Evolutionary conservation across 2,113 vertebrate genomes (phyloP), one percentile per base, ranked within the genome.

Genomic region (Spea bombifrons): DNA sequence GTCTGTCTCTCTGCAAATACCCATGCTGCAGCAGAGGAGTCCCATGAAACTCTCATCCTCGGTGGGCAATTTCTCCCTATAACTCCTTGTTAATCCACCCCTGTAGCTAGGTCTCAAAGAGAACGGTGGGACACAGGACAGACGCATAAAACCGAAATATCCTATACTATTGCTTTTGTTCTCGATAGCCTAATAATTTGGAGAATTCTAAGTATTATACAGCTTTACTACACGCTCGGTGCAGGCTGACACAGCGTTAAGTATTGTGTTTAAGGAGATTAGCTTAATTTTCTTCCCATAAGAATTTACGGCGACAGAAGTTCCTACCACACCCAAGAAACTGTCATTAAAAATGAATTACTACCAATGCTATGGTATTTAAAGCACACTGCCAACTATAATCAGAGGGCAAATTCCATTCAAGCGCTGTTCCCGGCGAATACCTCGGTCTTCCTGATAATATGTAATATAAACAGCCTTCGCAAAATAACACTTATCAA

Each of bases 241-340:
- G 81, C 77, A 46, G 71, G 81, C 84, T 88, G 88, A 88, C 85
- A 89, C 82, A 76, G 88, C 93, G 92, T 90, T 90, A 88, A 90
- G 93, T 12, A 16, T 47, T 44, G 48, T 43, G 30, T 78, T 78
- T 93, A 92, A 94, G 88, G 88, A 92, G 94, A 95, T 95, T 95
- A 95, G 87, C 82, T 82, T 83, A 88, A 90, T 91, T 94, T 94
- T 94, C 92, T 93, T 91, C 91, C 89, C 89, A 90, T 91, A 92
- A 93, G 91, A 92, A 94, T 95, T 90, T 90, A 86, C 88, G 91
- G 92, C 69, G 91, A 89, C 89, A 91, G 91, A 93, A 90, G 76
- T 80, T 82, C 90, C 92, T 86, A 89, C 88, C 90, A 91, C 90
- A 81, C 91, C 93, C 91, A 90, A 92, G 90, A 88, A 89, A 89